Percentiles rank a stretch among this genome's conserved stretches.
Evolutionary conservation across 2,888 invertebrate species (phyloP).

Genomic region (Erebia aethiops): DNA sequence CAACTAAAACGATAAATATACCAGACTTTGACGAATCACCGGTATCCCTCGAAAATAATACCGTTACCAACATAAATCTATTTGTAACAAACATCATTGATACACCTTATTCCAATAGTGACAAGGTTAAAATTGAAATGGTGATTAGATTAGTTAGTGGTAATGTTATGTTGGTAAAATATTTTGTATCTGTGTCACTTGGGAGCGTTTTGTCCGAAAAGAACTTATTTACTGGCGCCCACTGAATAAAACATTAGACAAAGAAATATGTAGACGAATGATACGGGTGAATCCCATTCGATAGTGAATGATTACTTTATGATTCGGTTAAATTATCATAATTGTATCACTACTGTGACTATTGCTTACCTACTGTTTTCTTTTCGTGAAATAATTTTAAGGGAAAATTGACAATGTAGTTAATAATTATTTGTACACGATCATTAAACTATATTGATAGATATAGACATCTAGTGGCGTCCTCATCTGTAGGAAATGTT

Average conservation of each 20-base stretch:
- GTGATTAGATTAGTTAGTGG: neutral
- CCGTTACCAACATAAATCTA: constrained; percentile 48
- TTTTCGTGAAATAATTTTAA: too few species aligned
- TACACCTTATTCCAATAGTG: neutral
- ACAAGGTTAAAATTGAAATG: constrained; percentile 35
- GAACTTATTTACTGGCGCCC: constrained; percentile 73
- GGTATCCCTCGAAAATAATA: constrained; percentile 76
- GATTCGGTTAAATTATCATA: constrained; percentile 16
- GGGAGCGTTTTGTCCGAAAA: constrained; percentile 80
- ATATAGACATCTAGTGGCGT: too few species aligned
- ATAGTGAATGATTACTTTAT: constrained; percentile 24
- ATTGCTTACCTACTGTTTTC: too few species aligned
- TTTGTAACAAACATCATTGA: constrained; percentile 4
- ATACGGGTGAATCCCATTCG: constrained; percentile 29
- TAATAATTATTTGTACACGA: too few species aligned
- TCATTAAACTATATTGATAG: too few species aligned
- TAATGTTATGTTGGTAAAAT: constrained; percentile 50
- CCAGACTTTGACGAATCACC: constrained; percentile 77
- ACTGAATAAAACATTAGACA: constrained; percentile 62
- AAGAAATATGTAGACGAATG: constrained; percentile 49
- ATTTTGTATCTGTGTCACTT: constrained; percentile 71
- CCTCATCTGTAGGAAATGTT: too few species aligned
- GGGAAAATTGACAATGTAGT: too few species aligned
- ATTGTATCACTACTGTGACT: neutral
- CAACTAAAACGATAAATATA: constrained; percentile 82